Percentiles rank a stretch among this genome's conserved stretches.
Evolutionary conservation across 2,797 vertebrate genomes (phyloP).

Genomic region (Odontamblyopus rebecca): DNA sequence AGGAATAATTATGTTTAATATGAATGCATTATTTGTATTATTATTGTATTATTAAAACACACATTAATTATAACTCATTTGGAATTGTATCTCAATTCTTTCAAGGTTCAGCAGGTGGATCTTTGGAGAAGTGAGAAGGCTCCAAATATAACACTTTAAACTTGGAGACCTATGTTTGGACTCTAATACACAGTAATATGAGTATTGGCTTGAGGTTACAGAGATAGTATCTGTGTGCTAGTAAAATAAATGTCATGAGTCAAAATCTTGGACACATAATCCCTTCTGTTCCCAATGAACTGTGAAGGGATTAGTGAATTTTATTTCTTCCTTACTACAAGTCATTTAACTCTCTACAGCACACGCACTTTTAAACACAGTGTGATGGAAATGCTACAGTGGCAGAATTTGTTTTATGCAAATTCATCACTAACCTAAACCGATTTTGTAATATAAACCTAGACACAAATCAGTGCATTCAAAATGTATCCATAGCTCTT

Average conservation of each 20-base stretch:
- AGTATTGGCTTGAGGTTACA: neutral
- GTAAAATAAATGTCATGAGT: neutral
- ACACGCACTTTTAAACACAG: no score
- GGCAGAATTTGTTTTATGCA: no score
- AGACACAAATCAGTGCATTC: no score
- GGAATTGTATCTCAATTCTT: neutral
- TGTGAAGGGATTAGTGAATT: no score
- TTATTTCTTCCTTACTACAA: no score
- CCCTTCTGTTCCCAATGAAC: neutral
- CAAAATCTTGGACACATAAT: neutral
- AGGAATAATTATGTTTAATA: no score
- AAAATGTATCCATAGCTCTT: no score
- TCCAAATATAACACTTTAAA: neutral
- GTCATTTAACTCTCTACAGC: no score
- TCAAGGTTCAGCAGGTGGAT: neutral
- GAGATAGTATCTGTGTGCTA: neutral
- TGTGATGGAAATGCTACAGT: no score
- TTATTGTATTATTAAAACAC: neutral
- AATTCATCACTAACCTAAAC: no score
- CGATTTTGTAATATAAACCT: no score
- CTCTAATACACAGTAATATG: neutral
- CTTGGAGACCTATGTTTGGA: constrained; percentile 2
- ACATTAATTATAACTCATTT: neutral
- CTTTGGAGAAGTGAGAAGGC: neutral
- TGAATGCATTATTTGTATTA: no score